These are phyloP conservation scores for Rhea pennata DNA, from an alignment of 2,113 vertebrate genomes.

Conservation along the genomic window DNA sequence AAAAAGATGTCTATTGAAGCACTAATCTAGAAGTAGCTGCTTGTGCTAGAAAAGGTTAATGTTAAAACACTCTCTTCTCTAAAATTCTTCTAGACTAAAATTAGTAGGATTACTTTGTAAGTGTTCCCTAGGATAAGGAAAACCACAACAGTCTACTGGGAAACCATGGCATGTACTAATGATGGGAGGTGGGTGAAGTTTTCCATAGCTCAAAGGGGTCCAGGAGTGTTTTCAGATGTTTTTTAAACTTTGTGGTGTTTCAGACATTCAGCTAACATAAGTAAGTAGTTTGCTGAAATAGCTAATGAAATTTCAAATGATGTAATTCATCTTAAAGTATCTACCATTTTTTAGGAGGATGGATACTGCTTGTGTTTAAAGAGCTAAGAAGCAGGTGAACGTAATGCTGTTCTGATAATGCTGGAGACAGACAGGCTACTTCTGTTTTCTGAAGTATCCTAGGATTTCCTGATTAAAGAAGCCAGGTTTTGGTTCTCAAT, in stretches of 20 bases:
- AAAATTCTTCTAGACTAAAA: neutral
- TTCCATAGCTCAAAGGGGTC: neutral
- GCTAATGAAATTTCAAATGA: neutral
- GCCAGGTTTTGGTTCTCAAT: accelerated
- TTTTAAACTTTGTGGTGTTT: neutral
- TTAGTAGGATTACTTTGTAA: neutral
- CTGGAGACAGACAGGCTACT: neutral
- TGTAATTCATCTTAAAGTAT: neutral
- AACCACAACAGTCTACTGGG: neutral
- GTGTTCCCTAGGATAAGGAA: neutral
- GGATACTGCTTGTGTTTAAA: neutral
- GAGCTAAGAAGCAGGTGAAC: neutral
- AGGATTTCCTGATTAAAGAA: neutral
- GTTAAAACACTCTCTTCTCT: neutral
- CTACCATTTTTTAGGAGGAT: too few relatives aligned
- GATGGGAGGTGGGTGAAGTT: neutral
- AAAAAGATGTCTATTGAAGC: neutral
- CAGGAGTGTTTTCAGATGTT: neutral
- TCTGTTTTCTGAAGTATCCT: neutral
- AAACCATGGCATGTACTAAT: neutral
- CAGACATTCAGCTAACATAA: too few relatives aligned
- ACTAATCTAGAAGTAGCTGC: neutral
- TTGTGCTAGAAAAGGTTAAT: neutral
- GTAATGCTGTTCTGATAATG: too few relatives aligned
- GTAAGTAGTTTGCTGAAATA: neutral